Base-by-base conservation (phyloP, 2,888 invertebrate species). In the Caenorhabditis panamensis region DNA sequence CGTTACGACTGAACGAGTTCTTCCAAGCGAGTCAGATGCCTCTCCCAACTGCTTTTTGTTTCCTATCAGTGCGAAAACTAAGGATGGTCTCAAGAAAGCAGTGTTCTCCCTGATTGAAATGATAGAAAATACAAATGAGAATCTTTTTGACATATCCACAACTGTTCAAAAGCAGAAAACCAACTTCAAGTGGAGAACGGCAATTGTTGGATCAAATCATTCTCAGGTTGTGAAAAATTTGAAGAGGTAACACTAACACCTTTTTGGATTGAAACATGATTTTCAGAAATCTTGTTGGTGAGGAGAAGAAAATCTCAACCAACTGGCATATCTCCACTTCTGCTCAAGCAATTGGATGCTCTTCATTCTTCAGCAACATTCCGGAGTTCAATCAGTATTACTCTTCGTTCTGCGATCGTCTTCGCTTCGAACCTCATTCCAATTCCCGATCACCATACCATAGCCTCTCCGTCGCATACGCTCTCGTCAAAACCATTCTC, bases 41-140 rank as follows among this genome's bases (percentile, higher is more conserved):
- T 20, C 28, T 11, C 53, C 24, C 1, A 67, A 36, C 13, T 69
- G 49, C 18, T 81, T 51, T 18, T 28, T 84, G 5, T 59, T 85
- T 2, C 84, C 84, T 16, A 49, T 83, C 31, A 80, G 80, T 31
- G 85, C 82, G 5, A 82, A 84, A 67, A 82, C 82, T 1, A 78
- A 76, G 22, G 78, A 75, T 41, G 63, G 72, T 1, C 62, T 86
- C 22, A 79, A 72, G 49, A 73, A 62, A 26, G 66, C 56, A 1
- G 31, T 71, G 2, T 13, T 54, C 1, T 54, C 62, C 0, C 31
- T 84, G 31, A 62, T 62, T 26, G 76, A 75, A 59, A 83, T 86
- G 82, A 49, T 86, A 0, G 53, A 63, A 11, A 77, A 49, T 20
- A 73, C 78, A 2, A 62, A 56, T 11, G 66, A 79, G n/a, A 58